A percentile compares a stretch with the other conserved stretches of the same genome.
Conservation (phyloP, 2,113 vertebrate species). For the Oryzias celebensis region DNA sequence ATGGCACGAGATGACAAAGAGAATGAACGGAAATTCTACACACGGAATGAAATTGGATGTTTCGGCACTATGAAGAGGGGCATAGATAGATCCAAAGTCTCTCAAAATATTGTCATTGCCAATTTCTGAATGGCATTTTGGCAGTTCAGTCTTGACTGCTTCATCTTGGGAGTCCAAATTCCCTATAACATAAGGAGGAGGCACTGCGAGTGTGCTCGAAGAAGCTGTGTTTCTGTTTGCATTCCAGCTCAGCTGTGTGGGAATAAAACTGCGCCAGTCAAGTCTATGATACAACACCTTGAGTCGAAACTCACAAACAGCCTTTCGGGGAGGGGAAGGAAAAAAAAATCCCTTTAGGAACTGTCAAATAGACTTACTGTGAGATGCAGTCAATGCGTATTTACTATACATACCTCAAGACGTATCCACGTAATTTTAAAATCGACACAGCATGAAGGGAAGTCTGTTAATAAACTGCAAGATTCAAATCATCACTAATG, state of each 20-base stretch:
- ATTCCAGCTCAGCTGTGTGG: conserved; percentile 17
- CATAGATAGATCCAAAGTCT: conserved; percentile 1
- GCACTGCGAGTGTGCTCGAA: conserved; percentile 2
- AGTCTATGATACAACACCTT: background rate
- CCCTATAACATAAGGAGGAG: background rate
- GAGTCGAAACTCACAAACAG: conserved; percentile 8
- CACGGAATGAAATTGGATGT: background rate
- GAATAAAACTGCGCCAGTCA: conserved; percentile 8
- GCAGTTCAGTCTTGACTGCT: conserved; percentile 5
- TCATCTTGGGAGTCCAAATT: conserved; percentile 13
- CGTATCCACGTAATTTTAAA: background rate
- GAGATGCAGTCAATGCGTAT: background rate
- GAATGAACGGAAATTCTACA: conserved; percentile 3
- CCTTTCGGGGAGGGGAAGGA: background rate
- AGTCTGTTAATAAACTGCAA: background rate
- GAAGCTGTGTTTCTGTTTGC: conserved; percentile 9
- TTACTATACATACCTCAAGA: no score
- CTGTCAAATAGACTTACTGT: conserved; percentile 4
- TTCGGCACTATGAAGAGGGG: conserved; percentile 14
- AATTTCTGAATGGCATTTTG: conserved; percentile 5
- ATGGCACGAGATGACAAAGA: conserved; percentile 7
- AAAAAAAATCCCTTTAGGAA: background rate
- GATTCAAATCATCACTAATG: background rate
- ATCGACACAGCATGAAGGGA: background rate
- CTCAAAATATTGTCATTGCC: background rate